Conservation (phyloP, 1,140 invertebrate genomes). For the Idris sp. region DNA sequence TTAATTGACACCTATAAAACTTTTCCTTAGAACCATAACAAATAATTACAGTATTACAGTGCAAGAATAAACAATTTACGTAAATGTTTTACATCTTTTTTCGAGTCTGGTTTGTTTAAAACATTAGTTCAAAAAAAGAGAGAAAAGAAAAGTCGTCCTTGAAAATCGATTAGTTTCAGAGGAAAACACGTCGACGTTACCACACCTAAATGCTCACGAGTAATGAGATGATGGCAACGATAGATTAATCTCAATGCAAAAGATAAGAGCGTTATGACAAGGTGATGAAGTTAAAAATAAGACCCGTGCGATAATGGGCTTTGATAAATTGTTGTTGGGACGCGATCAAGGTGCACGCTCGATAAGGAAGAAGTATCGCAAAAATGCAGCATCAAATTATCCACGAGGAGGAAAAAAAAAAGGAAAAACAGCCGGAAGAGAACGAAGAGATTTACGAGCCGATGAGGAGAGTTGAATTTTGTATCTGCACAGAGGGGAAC, state of each 20-base stretch:
- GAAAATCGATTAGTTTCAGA: conserved; percentile 20
- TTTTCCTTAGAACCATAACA: no score
- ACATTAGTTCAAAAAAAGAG: no score
- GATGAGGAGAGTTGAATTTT: conserved; percentile 43
- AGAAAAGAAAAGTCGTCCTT: conserved; percentile 11
- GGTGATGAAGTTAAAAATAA: conserved; percentile 56
- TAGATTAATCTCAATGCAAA: conserved; percentile 47
- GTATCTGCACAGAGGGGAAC: conserved; percentile 27
- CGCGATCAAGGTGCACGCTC: conserved; percentile 46
- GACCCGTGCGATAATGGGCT: conserved; percentile 44
- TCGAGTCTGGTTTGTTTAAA: no score
- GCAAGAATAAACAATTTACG: no score
- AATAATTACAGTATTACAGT: no score
- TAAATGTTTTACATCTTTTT: no score
- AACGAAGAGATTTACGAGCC: conserved; percentile 49
- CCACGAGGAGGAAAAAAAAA: conserved; percentile 55
- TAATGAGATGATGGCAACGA: conserved; percentile 45
- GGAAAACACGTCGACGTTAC: conserved; percentile 19
- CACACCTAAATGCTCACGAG: conserved; percentile 32
- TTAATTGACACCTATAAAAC: conserved; percentile 48
- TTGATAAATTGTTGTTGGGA: conserved; percentile 42
- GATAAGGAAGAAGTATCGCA: conserved; percentile 35
- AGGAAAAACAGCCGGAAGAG: conserved; percentile 14
- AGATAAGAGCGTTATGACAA: conserved; percentile 51
- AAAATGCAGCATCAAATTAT: conserved; percentile 50